Percentiles rank a stretch among this genome's conserved stretches.
Evolutionary conservation across 2,888 invertebrate genomes (phyloP).

Genomic region (Vanessa cardui): DNA sequence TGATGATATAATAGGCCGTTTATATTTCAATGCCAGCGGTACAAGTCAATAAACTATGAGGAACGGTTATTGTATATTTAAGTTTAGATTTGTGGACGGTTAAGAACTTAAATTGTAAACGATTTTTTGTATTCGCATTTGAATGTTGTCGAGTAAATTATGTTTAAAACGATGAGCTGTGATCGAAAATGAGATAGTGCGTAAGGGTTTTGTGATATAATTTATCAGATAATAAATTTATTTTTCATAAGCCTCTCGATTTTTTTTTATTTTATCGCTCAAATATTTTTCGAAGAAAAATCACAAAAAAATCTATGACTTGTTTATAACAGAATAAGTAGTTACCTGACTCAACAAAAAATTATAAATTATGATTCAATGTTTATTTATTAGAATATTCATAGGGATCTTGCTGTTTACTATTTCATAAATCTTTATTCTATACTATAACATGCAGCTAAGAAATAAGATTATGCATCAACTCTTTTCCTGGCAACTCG

Average conservation of each 20-base stretch:
- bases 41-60: slow-evolving; percentile 78
- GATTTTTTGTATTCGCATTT: slow-evolving; percentile 4
- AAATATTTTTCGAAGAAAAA: neutral
- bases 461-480: too few relatives aligned
- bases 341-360: too few relatives aligned
- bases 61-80: slow-evolving; percentile 59
- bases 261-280: neutral
- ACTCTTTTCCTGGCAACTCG: too few relatives aligned
- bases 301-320: too few relatives aligned
- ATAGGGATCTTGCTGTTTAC: too few relatives aligned
- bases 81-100: slow-evolving; percentile 56
- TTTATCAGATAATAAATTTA: slow-evolving; percentile 42
- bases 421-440: too few relatives aligned
- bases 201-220: slow-evolving; percentile 45
- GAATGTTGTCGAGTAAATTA: neutral
- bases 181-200: slow-evolving; percentile 41
- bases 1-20: slow-evolving; percentile 78
- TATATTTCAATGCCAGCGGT: slow-evolving; percentile 78
- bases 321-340: too few relatives aligned
- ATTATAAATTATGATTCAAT: too few relatives aligned
- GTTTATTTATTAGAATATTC: too few relatives aligned
- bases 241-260: slow-evolving; percentile 31
- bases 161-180: slow-evolving; percentile 35
- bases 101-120: slow-evolving; percentile 58
- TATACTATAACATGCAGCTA: too few relatives aligned